Evolutionary conservation across 2,888 invertebrate genomes (phyloP).

Genomic region (Eupithecia dodoneata): DNA sequence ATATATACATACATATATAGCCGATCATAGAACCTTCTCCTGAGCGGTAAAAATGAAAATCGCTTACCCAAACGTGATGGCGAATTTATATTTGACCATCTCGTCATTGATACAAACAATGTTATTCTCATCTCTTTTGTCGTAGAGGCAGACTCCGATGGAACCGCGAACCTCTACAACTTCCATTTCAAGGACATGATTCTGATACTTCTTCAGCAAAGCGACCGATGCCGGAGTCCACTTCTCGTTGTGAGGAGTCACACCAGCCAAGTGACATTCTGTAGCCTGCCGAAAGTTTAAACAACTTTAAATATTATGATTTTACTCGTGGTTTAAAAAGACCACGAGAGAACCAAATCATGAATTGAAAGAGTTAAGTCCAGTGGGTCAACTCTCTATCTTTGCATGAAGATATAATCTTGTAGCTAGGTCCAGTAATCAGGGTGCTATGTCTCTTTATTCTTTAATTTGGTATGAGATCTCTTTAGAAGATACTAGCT

Average conservation of each 20-base stretch:
- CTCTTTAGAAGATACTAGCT: too few relatives aligned
- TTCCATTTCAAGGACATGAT: slow-evolving; percentile 59
- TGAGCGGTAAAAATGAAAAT: not conserved
- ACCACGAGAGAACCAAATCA: too few relatives aligned
- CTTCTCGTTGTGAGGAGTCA: slow-evolving; percentile 69
- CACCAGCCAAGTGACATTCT: slow-evolving; percentile 73
- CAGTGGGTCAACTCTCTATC: too few relatives aligned
- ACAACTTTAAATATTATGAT: not conserved
- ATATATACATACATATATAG: too few relatives aligned
- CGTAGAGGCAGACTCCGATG: slow-evolving; percentile 67
- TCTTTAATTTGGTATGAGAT: too few relatives aligned
- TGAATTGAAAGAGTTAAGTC: too few relatives aligned
- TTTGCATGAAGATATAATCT: too few relatives aligned
- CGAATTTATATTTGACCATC: slow-evolving; percentile 74
- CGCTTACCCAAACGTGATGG: slow-evolving; percentile 70
- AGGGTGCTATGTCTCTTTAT: too few relatives aligned
- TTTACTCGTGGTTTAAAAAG: too few relatives aligned
- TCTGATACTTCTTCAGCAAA: slow-evolving; percentile 59
- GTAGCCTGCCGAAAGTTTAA: slow-evolving; percentile 57
- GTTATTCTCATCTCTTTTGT: slow-evolving; percentile 57
- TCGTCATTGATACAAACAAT: slow-evolving; percentile 67
- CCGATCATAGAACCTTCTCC: too few relatives aligned
- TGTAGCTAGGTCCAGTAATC: too few relatives aligned
- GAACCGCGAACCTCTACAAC: slow-evolving; percentile 66
- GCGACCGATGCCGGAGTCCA: slow-evolving; percentile 69